Evolutionary conservation across 2,888 invertebrate species (phyloP), one percentile per base, ranked within the genome.

Genomic region (Pherbina coryleti): DNA sequence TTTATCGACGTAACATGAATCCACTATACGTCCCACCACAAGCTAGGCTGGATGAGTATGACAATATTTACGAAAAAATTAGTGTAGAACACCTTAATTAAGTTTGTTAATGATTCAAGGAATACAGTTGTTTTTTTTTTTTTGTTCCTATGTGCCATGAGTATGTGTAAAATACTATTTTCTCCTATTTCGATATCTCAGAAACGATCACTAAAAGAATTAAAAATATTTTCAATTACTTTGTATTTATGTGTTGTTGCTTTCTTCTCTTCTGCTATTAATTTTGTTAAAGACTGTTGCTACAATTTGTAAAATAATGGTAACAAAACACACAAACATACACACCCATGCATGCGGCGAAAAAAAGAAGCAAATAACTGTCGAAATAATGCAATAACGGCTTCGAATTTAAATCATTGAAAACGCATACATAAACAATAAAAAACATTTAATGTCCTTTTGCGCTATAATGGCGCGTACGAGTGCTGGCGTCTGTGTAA

Each of bases 381-480:
- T 62, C 49, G 62, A 73, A 73, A 73, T 71, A 55, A 25, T 73
- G 49, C 73, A 62, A 73, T 73, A 73, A 73, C 73, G 75, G 37
- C 19, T 69, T 57, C 67, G 37, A 67, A 75, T 75, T 69, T 55
- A 67, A 75, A 69, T 55, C 75, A 69, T 67, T 75, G 67, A 75
- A 75, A 67, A 67, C 67, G 67, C 67, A 75, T 55, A 25, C 62
- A 55, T 57, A 66, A 75, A 55, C 55, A 75, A 67, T 75, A 75
- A 75, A 67, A 75, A 37, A 67, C 57, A 75, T 67, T 57, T 57
- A 75, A 75, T 64, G 64, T 75, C 66, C 66, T 67, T 67, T 75
- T 53, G 31, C 55, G 49, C 62, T 60, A 14, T 62, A 49, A 62
- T 62, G 28, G 62, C 49, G 31, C 44, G 57, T 28, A 28, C 31